Conservation (phyloP, 2,113 vertebrate genomes). For the Tragulus kanchil region DNA sequence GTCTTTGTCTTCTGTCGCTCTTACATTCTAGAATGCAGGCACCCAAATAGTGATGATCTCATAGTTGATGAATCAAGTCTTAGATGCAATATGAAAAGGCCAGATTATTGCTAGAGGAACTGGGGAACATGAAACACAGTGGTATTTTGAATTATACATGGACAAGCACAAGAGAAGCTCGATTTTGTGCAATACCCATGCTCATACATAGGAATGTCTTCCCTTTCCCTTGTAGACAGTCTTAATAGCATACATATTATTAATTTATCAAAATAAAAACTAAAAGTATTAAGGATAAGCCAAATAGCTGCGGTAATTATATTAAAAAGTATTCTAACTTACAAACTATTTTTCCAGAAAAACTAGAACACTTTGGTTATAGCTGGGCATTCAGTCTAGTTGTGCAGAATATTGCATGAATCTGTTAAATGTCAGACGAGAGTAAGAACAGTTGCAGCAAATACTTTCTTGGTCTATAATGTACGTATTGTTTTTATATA, state of each 20-base stretch:
- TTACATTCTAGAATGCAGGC: conserved; percentile 36
- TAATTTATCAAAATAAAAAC: conserved; percentile 59
- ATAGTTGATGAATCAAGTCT: conserved; percentile 69
- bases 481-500: not conserved
- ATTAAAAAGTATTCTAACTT: conserved; percentile 47
- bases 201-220: conserved; percentile 31
- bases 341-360: conserved; percentile 57
- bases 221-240: conserved; percentile 14
- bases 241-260: not conserved
- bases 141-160: conserved; percentile 62
- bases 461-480: conserved; percentile 37
- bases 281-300: conserved; percentile 52
- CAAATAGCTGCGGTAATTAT: conserved; percentile 28
- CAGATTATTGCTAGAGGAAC: conserved; percentile 61
- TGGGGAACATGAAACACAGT: conserved; percentile 46
- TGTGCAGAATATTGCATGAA: conserved; percentile 42
- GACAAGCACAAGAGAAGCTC: conserved; percentile 36
- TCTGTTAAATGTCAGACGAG: conserved; percentile 65
- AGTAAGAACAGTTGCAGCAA: not conserved
- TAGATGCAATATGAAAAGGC: conserved; percentile 69
- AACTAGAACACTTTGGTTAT: conserved; percentile 62
- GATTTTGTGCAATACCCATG: conserved; percentile 22
- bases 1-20: conserved; percentile 73
- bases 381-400: conserved; percentile 39
- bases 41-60: conserved; percentile 24